Evolutionary conservation across 2,797 vertebrate genomes (phyloP), one percentile per base, ranked within the genome.

Genomic region (Octomys mimax): DNA sequence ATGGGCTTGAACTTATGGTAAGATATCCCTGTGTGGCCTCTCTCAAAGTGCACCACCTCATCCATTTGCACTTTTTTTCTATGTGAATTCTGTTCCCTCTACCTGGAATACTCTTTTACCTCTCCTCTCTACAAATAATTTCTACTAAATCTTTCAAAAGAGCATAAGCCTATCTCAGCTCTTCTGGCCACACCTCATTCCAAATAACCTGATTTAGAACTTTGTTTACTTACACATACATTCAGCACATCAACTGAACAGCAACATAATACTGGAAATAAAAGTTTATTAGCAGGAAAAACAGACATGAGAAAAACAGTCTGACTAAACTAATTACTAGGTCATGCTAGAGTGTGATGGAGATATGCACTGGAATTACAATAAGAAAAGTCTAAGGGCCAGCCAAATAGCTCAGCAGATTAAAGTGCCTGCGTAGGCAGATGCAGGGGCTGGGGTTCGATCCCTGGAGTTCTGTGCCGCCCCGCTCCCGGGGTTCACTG

Each of bases 201-300:
- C 52, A 73, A 66, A 11, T 80, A 89, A 84, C 42, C 52, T 80
- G 5, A 90, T 77, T 92, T 46, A 77, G 18, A 95, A 83, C n/a
- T 91, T 87, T 93, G 18, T 95, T 92, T 28, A 81, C 39, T 94
- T 61, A 70, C 70, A 78, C 9, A 92, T 77, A 78, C 9, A 92
- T 5, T 89, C 10, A 54, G 19, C 52, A 87, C 59, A 92, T 71
- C 77, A 70, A 92, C 2, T 71, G 18, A 94, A 46, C 68, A 49
- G 39, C 85, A 94, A 87, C 39, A 85, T 75, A 61, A 57, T 86
- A 14, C 21, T 78, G 70, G 26, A 12, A 85, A 62, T 75, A 88
- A 90, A 89, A 75, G 70, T 13, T 26, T 59, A 16, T 49, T 36
- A 31, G 26, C 66, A 22, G 68, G 82, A 89, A 87, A 75, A 78